Base-by-base conservation (phyloP, 2,888 invertebrate genomes). In the Tridacna gigas region DNA sequence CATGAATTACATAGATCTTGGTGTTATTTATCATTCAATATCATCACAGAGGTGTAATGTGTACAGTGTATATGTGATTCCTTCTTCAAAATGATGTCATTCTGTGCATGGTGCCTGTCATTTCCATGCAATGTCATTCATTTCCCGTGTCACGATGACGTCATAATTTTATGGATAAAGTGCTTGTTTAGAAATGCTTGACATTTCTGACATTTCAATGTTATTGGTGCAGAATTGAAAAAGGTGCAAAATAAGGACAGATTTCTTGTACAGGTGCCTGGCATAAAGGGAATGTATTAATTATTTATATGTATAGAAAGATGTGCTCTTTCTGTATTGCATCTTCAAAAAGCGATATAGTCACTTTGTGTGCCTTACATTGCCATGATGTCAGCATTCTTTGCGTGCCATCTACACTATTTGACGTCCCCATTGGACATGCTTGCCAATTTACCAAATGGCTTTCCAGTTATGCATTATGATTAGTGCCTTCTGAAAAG, bases 11-110 rank as follows among this genome's bases (percentile, higher is more conserved):
- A 65, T 65, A 13, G 28, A 11, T 5, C 7, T 26, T 65, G 65
- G 18, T 18, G 25, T 28, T 65, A 26, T 26, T 65, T 65, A 20
- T 65, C 65, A 26, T 28, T 28, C 25, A 12, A 15, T 26, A 28
- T 65, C 65, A 65, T 65, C 65, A 65, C 65, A 65, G 65, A 65
- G n/a, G n/a, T n/a, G 22, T 26, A 37, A 37, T 37, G 37, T 37
- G 37, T 37, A 37, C 37, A 37, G 65, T 65, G 65, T 65, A 65
- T 56, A 56, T 56, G 56, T 56, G n/a, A 3, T 56, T 20, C 26
- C 2, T 65, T 28, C 25, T 22, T 26, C 28, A 28, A 25, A 18
- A 65, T 20, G 65, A 37, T 7, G 7, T 37, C 37, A 37, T 37
- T 37, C 37, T 37, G 3, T 37, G 37, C 37, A 37, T 37, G 37